phyloP scores from a whole-genome alignment of 2,888 invertebrate genomes.

The Drosophila heteroneura region DNA sequence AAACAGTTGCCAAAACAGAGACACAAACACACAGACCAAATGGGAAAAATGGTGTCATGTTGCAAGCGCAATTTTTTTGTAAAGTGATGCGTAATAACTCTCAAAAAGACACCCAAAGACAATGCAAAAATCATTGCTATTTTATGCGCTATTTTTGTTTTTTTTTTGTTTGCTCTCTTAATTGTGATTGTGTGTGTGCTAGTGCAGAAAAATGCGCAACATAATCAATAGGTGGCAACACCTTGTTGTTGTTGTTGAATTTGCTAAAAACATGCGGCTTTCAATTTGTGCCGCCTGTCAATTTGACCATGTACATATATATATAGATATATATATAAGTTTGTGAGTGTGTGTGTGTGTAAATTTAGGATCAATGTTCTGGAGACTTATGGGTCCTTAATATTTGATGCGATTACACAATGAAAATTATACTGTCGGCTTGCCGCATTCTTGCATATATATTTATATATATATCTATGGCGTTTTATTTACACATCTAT shows the following conservation, averaged over 20 bases:
- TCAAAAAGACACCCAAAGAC: background rate
- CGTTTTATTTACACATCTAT: background rate
- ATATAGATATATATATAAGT: slow-evolving; percentile 1
- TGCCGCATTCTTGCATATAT: slow-evolving; percentile 7
- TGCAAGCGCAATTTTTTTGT: slow-evolving; percentile 25
- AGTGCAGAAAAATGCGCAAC: slow-evolving; percentile 62
- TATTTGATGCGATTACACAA: slow-evolving; percentile 60
- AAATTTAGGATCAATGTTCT: slow-evolving; percentile 33
- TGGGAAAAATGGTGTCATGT: slow-evolving; percentile 71
- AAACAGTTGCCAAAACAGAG: slow-evolving; percentile 74
- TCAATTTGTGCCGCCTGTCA: slow-evolving; percentile 42
- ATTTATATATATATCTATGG: background rate
- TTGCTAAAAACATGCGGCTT: slow-evolving; percentile 50
- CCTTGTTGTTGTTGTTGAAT: slow-evolving; percentile 44
- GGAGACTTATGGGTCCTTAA: slow-evolving; percentile 19
- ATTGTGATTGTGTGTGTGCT: slow-evolving; percentile 7
- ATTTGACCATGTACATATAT: background rate
- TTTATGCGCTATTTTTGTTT: background rate
- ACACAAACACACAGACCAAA: slow-evolving; percentile 29
- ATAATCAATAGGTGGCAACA: slow-evolving; percentile 70
- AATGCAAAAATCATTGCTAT: background rate
- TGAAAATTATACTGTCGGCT: slow-evolving; percentile 19
- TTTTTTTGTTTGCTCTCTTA: slow-evolving; percentile 14
- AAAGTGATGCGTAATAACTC: slow-evolving; percentile 37
- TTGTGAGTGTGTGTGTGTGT: background rate